Base-by-base conservation (phyloP, 2,113 vertebrate genomes). In the Narcine bancroftii region DNA sequence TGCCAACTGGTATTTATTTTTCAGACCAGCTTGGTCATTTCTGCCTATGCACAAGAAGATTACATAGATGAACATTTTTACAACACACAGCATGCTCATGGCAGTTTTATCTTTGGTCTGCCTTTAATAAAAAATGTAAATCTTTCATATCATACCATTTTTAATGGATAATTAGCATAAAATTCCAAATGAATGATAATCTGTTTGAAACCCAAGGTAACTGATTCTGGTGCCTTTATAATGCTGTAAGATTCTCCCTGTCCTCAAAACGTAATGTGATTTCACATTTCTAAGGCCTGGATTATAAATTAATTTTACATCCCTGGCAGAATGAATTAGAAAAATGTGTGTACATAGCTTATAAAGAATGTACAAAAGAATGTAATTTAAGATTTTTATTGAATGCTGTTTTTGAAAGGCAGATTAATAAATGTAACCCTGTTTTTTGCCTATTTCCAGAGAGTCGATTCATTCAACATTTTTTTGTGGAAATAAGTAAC, bases 221-320 rank as follows among this genome's bases (percentile, higher is more conserved):
- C 53, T 87, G 81, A 87, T 60, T 63, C 33, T 87, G 53, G 53
- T 36, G 81, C 81, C 81, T 60, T 87, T 87, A 60, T 87, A 60
- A 63, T 87, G 81, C 53, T 87, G n/a, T 87, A 87, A 87, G 81
- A 87, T 87, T 50, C 53, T 87, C 36, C 60, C 81, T 87, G 81
- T 87, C 33, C 81, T 60, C n/a, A 60, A 60, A 60, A 60, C 4
- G 36, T 89, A 42, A 66, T 66, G 85, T 91, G 24, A 91, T 69
- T 89, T 89, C 63, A 89, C 56, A 66, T 66, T 89, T 45, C 56
- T 89, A 91, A 91, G 63, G 39, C 63, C 87, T 45, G 87, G 87
- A 91, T 91, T 91, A 45, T 65, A 91, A 91, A 91, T 69, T 91
- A 91, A 69, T 91, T 91, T 91, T 69, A 66, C 60, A 91, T 45